phyloP scores from a whole-genome alignment of 1,140 invertebrate genomes.

The Zaprionus taronus region DNA sequence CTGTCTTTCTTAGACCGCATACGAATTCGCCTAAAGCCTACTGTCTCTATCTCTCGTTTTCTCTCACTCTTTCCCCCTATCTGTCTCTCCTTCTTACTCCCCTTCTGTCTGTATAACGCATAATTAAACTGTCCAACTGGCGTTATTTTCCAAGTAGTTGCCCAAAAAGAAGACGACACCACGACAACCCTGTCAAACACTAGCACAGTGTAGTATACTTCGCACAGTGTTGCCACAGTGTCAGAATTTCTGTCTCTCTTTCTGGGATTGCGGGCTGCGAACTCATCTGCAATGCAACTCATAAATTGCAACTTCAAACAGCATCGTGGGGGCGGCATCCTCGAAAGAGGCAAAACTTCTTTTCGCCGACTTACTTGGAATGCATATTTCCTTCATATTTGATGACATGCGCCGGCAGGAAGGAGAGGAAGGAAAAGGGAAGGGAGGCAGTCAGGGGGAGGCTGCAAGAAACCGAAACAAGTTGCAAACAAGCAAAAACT shows the following conservation, averaged over 20 bases:
- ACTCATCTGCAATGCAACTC: constrained; percentile 29
- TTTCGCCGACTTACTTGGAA: constrained; percentile 28
- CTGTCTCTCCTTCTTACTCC: neutral
- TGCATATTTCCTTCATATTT: constrained; percentile 55
- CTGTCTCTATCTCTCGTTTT: neutral
- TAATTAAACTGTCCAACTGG: constrained; percentile 30
- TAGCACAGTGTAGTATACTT: neutral
- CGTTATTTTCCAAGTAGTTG: constrained; percentile 2
- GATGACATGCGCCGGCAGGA: constrained; percentile 38
- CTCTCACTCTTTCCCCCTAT: neutral
- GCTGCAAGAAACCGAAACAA: constrained; percentile 59
- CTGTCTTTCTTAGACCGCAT: neutral
- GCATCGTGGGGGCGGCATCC: constrained; percentile 31
- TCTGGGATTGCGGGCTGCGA: neutral
- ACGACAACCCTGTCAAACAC: neutral
- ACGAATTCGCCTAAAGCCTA: neutral
- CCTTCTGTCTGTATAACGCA: neutral
- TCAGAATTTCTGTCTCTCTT: neutral
- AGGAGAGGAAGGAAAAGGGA: neutral
- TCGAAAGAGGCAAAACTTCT: constrained; percentile 14
- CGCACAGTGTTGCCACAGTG: neutral
- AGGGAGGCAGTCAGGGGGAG: neutral
- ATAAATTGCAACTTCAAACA: constrained; percentile 51
- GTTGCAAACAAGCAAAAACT: constrained; percentile 74
- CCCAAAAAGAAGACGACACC: neutral